Base-by-base conservation (phyloP, 2,888 invertebrate species). In the Pheosia tremula region DNA sequence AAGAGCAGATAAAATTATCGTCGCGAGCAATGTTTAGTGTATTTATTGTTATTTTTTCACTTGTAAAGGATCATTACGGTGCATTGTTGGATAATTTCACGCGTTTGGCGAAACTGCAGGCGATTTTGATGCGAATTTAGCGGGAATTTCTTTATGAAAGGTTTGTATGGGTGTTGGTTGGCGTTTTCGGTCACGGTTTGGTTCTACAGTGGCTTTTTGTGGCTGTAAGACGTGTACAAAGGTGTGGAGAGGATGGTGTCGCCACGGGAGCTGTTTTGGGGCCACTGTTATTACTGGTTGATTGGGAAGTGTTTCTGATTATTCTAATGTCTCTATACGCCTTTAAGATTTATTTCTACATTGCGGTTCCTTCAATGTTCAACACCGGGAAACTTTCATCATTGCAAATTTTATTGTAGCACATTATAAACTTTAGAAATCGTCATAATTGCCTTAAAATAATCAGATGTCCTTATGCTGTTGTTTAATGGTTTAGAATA, bases 41-140 rank as follows among this genome's bases (percentile, higher is more conserved):
- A 84, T 87, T 87, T 90, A 87, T 89, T 88, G 86, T 83, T 86
- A 87, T 89, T 88, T 88, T 83, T 87, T 86, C 84, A 82, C 84
- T 86, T 86, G 88, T 84, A 88, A 87, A 88, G 90, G 86, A 89
- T 91, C 91, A 91, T 92, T 92, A 91, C 85, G 66, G 83, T 50
- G 81, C 82, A 91, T 91, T 92, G 91, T 92, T 88, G 88, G 78
- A 82, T 86, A 90, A 92, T 92, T 92, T 91, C 89, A 92, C 90
- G 91, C 91, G 81, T 90, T 90, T 89, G 89, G 86, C 83, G 90
- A 90, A 88, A 89, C 89, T 90, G 87, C 88, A 87, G 89, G 87
- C 89, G 86, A 83, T 87, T 85, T 82, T 81, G 84, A 78, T 73
- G 84, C 74, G 84, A 88, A 85, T 89, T 90, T 89, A 89, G 85